These are phyloP conservation scores for Elachura formosa DNA, from an alignment of 2,113 vertebrate species.

Conservation along the genomic window DNA sequence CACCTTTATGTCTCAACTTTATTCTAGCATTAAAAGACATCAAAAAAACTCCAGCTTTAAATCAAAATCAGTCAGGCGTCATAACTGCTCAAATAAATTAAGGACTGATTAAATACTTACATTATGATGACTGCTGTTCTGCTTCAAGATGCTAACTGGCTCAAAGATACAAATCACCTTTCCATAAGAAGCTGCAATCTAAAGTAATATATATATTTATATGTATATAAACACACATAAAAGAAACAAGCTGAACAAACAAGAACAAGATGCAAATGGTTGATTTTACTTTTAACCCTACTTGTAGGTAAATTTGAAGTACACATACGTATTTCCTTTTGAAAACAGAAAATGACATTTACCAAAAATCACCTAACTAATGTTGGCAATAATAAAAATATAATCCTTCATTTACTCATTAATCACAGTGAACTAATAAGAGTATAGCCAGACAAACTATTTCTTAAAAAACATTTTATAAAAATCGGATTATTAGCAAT, in stretches of 20 bases:
- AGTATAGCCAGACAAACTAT: background rate
- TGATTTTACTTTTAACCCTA: background rate
- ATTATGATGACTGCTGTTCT: slow-evolving; percentile 70
- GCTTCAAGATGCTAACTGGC: slow-evolving; percentile 78
- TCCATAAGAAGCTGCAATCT: slow-evolving; percentile 98
- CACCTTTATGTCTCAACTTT: background rate
- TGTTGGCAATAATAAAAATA: background rate
- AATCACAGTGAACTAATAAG: background rate
- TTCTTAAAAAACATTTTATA: no score
- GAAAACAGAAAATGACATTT: background rate
- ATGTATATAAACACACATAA: background rate
- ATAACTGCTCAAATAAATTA: background rate
- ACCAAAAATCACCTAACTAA: background rate
- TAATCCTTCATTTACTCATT: background rate
- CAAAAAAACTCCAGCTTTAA: background rate
- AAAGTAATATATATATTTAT: background rate
- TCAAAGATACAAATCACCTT: slow-evolving; percentile 91
- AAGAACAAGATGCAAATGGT: background rate
- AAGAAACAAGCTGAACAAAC: background rate
- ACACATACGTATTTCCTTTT: background rate
- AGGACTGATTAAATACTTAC: slow-evolving; percentile 73
- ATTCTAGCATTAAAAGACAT: background rate
- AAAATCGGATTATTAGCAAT: background rate
- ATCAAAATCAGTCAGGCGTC: background rate
- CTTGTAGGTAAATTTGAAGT: background rate